Evolutionary conservation across 1,140 invertebrate genomes (phyloP), one percentile per base, ranked within the genome.

Genomic region (Bactericera cockerelli): DNA sequence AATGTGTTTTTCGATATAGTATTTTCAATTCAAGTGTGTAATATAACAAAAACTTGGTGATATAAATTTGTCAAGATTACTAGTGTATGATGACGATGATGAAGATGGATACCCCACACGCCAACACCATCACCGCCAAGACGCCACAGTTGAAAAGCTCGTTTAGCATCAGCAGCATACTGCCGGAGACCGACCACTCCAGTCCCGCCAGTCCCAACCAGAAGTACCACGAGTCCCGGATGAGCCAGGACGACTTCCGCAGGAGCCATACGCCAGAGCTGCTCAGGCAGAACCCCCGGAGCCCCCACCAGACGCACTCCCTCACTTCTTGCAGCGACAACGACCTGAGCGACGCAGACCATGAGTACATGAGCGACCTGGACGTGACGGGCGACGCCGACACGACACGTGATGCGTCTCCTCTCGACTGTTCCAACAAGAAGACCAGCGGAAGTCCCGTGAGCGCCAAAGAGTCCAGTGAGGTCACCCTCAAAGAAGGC

Each of bases 401-500:
- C n/a, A n/a, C 19, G 4, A 22, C 22, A 4, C 8, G 42, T 49
- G 42, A 49, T 49, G 42, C 42, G 3, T 49, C 42, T 6, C 42
- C 42, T 49, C 42, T 49, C 19, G 42, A 49, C 19, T 49, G 42
- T 49, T 49, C 42, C 8, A 49, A 49, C 42, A 49, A 49, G n/a
- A 49, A 49, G 22, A 10, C 42, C 6, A 49, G 42, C 19, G 42
- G 8, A 19, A 49, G 42, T n/a, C 19, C 42, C 3, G 42, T 10
- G 19, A 16, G 19, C 6, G 6, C 42, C n/a, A 49, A 49, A 49
- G 22, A 3, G 8, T 10, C 6, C 42, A 16, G 19, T 6, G 42
- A 49, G n/a, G 42, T 6, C n/a, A 49, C 6, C 6, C 42, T 16
- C n/a, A 49, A 49, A 38, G 36, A 58, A 0, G 56, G 58, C 56